Evolutionary conservation across 2,888 invertebrate species (phyloP), one percentile per base, ranked within the genome.

Genomic region (Portevinia maculata): DNA sequence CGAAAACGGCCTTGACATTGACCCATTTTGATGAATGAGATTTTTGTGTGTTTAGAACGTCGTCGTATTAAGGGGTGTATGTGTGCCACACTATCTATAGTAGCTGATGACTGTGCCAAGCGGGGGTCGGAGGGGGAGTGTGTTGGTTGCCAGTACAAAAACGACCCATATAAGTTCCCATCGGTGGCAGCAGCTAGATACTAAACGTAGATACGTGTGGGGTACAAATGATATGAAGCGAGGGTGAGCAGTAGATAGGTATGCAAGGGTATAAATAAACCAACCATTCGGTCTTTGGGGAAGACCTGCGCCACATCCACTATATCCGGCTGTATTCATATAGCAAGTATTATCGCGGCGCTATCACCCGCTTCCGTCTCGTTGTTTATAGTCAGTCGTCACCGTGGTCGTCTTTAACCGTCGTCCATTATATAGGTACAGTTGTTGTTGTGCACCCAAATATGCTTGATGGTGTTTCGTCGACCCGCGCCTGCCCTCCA

Each of bases 1-100:
- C 76, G 76, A 78, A 81, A 86, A 86, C 79, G 87, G 86, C 87
- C 87, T 87, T 87, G 87, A 87, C 87, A 87, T 86, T 87, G 87
- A 87, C 87, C 87, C 86, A 87, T 85, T 84, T 86, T 86, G 86
- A 85, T 86, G 86, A 86, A 84, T 84, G 79, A 78, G 86, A 84
- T 84, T 85, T 83, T 76, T 76, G 69, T 83, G 65, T 83, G 65
- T 67, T 71, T 71, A 83, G 83, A 83, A 65, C 65, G 15, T 48
- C 71, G 64, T n/a, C 64, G 39, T 48, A n/a, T n/a, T 19, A 34
- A 1, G 64, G 28, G 6, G 60, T 41, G 48, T 57, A 52, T 70
- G 52, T 59, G 44, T 62, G 32, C 53, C 21, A 19, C 39, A 11
- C 19, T 48, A 44, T n/a, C 37, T 50, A 0, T 2, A n/a, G n/a